Evolutionary conservation across 1,140 invertebrate species (phyloP).

Genomic region (Zaprionus tsacasi): DNA sequence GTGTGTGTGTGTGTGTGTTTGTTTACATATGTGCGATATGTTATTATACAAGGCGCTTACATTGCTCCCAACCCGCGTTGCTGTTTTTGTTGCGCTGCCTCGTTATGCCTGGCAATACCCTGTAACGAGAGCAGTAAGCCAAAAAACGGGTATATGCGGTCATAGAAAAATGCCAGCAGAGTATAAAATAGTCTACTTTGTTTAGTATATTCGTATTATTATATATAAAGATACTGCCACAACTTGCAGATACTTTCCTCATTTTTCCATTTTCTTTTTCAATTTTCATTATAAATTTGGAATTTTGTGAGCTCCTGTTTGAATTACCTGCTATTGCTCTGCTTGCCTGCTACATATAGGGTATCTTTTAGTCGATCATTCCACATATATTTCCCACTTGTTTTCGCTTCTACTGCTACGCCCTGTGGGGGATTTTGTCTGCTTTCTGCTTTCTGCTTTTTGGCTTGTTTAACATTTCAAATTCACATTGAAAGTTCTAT

Average conservation of each 20-base stretch:
- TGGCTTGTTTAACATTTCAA: constrained; percentile 59
- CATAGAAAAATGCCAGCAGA: neutral
- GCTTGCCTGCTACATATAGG: neutral
- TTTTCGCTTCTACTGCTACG: neutral
- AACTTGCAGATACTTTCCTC: too few relatives aligned
- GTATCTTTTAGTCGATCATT: neutral
- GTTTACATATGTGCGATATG: constrained; percentile 62
- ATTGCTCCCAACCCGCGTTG: constrained; percentile 22
- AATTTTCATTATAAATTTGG: too few relatives aligned
- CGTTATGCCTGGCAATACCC: neutral
- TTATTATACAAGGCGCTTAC: constrained; percentile 65
- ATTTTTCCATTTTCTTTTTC: too few relatives aligned
- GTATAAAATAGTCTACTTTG: too few relatives aligned
- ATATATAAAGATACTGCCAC: too few relatives aligned
- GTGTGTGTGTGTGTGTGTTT: constrained; percentile 17
- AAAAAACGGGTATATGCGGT: neutral
- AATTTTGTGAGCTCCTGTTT: too few relatives aligned
- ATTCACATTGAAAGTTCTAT: constrained; percentile 58
- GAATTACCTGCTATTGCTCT: too few relatives aligned
- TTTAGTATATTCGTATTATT: too few relatives aligned
- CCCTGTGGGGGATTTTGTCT: neutral
- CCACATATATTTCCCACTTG: neutral
- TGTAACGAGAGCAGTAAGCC: neutral
- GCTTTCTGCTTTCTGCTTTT: constrained; percentile 7
- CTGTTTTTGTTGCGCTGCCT: constrained; percentile 23